Evolutionary conservation across 2,888 invertebrate genomes (phyloP).

Genomic region (Temnothorax ravouxi): DNA sequence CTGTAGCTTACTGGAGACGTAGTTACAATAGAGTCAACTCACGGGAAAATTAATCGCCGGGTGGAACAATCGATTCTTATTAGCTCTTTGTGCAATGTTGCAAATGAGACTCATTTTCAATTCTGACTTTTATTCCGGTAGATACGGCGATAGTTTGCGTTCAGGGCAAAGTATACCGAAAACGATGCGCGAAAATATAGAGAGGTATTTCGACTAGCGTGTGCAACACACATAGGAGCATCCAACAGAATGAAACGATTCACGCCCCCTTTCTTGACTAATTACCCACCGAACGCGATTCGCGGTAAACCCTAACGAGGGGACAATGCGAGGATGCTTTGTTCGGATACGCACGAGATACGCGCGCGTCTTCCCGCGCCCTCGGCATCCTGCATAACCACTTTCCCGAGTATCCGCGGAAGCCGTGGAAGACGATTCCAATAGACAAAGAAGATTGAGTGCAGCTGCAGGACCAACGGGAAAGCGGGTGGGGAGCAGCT

Average conservation of each 20-base stretch:
- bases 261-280: neutral
- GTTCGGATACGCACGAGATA: conserved; percentile 58
- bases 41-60: conserved; percentile 48
- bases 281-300: conserved; percentile 15
- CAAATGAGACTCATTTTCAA: conserved; percentile 34
- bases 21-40: conserved; percentile 49
- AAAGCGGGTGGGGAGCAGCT: conserved; percentile 41
- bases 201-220: neutral
- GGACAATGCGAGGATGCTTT: conserved; percentile 67
- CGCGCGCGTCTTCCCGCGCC: conserved; percentile 42
- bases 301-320: conserved; percentile 41
- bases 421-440: conserved; percentile 73
- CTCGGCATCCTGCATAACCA: conserved; percentile 29
- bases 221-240: neutral
- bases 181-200: neutral
- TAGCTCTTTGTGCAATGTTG: conserved; percentile 43
- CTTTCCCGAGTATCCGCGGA: conserved; percentile 57
- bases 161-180: neutral
- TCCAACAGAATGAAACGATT: neutral
- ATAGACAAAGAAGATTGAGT: conserved; percentile 84
- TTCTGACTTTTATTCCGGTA: conserved; percentile 13
- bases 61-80: conserved; percentile 50
- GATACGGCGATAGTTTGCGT: neutral
- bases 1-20: conserved; percentile 17
- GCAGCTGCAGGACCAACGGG: conserved; percentile 78